phyloP scores from a whole-genome alignment of 2,888 invertebrate genomes.

The Drymonia ruficornis region DNA sequence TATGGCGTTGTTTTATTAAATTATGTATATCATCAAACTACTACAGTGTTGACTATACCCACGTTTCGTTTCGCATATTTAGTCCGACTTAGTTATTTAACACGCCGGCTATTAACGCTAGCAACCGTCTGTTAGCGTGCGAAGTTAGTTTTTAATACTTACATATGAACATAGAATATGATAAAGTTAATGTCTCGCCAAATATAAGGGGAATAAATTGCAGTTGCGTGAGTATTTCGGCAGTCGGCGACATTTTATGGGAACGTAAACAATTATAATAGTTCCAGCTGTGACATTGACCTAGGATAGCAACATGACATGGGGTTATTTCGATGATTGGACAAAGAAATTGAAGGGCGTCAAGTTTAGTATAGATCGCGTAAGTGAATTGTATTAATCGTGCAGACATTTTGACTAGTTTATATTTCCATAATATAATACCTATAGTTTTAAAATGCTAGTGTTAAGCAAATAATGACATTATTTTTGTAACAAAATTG shows the following conservation, averaged over 20 bases:
- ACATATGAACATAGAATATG: conserved; percentile 1
- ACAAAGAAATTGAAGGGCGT: not conserved
- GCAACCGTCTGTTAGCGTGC: conserved; percentile 8
- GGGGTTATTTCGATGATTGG: not conserved
- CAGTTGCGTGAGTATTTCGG: conserved; percentile 41
- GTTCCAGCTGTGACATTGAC: not conserved
- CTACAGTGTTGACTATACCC: not conserved
- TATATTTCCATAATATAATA: too few relatives aligned
- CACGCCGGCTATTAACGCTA: too few relatives aligned
- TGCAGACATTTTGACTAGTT: too few relatives aligned
- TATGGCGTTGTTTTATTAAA: too few relatives aligned
- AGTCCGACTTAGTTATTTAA: not conserved
- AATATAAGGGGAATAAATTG: conserved; percentile 40
- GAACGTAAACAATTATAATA: conserved; percentile 17
- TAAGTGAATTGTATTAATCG: too few relatives aligned
- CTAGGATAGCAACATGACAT: not conserved
- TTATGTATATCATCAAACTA: too few relatives aligned
- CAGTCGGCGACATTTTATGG: conserved; percentile 31
- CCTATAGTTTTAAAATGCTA: too few relatives aligned
- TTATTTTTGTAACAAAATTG: too few relatives aligned
- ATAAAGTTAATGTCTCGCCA: conserved; percentile 24
- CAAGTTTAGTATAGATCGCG: too few relatives aligned
- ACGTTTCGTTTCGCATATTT: not conserved
- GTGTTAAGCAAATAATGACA: too few relatives aligned
- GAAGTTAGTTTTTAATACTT: not conserved